These are phyloP conservation scores for Aphodius granarius DNA, from an alignment of 2,888 invertebrate species.

Conservation along the genomic window DNA sequence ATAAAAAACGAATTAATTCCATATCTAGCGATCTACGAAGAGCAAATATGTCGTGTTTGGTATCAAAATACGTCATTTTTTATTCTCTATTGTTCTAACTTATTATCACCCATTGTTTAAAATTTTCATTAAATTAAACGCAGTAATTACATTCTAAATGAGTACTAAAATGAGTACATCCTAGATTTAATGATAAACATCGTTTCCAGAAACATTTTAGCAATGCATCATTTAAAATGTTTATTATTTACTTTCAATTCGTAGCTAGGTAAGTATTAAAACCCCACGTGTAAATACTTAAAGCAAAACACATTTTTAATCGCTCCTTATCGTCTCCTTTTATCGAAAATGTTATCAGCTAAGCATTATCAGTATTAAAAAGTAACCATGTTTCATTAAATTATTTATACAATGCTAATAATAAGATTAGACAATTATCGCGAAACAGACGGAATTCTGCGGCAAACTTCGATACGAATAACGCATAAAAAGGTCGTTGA, in stretches of 20 bases:
- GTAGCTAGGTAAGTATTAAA: neutral
- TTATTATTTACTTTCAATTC: too few relatives aligned
- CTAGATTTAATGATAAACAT: too few relatives aligned
- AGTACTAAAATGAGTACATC: too few relatives aligned
- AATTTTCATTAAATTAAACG: neutral
- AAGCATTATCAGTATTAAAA: neutral
- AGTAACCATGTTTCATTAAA: neutral
- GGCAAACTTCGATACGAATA: neutral
- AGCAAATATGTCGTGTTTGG: neutral
- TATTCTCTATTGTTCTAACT: neutral
- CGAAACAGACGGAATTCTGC: neutral
- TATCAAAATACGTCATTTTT: neutral
- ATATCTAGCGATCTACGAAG: neutral
- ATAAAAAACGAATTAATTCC: neutral
- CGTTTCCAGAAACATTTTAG: too few relatives aligned
- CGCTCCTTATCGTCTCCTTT: neutral
- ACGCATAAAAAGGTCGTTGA: neutral
- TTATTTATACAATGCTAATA: neutral
- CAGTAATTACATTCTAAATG: too few relatives aligned
- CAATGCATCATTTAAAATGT: too few relatives aligned
- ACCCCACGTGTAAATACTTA: neutral
- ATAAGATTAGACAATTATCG: neutral
- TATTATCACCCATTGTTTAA: neutral
- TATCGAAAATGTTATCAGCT: neutral
- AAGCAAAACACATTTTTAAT: neutral